Evolutionary conservation across 2,888 invertebrate genomes (phyloP).

Genomic region (Tolmerus cingulatus): DNA sequence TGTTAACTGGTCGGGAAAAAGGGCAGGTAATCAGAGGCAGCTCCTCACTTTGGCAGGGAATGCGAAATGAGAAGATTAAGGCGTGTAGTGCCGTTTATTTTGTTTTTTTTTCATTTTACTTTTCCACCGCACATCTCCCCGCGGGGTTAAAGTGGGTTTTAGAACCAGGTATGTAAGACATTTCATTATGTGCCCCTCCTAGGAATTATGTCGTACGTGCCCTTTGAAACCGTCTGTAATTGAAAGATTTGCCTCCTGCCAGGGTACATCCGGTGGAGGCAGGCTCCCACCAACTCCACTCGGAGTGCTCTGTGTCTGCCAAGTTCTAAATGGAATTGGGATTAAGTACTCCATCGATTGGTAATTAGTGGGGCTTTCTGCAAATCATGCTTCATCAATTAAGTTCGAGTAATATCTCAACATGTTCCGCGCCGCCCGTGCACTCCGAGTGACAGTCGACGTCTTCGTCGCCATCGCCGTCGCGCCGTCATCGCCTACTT

Average conservation of each 20-base stretch:
- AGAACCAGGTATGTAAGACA: constrained; percentile 8
- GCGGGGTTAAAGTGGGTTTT: constrained; percentile 3
- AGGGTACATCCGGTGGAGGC: background rate
- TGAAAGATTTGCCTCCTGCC: constrained; percentile 8
- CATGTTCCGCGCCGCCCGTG: background rate
- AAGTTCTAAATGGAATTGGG: constrained; percentile 30
- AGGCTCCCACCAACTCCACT: background rate
- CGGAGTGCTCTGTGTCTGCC: background rate
- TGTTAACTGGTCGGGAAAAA: constrained; percentile 10
- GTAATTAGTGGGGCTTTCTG: constrained; percentile 32
- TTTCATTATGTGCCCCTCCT: background rate
- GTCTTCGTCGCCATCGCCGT: background rate
- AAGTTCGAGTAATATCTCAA: background rate
- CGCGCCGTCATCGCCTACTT: background rate
- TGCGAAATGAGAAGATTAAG: constrained; percentile 12
- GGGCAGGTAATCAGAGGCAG: constrained; percentile 12
- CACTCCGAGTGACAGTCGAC: background rate
- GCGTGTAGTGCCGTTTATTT: background rate
- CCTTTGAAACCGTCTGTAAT: constrained; percentile 15
- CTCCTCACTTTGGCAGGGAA: background rate
- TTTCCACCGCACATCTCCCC: background rate
- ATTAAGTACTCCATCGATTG: constrained; percentile 36
- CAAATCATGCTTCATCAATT: constrained; percentile 31
- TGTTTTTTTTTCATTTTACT: background rate
- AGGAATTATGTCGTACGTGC: constrained; percentile 32